phyloP scores from a whole-genome alignment of 2,113 vertebrate species.

The Tylochromis polylepis region DNA sequence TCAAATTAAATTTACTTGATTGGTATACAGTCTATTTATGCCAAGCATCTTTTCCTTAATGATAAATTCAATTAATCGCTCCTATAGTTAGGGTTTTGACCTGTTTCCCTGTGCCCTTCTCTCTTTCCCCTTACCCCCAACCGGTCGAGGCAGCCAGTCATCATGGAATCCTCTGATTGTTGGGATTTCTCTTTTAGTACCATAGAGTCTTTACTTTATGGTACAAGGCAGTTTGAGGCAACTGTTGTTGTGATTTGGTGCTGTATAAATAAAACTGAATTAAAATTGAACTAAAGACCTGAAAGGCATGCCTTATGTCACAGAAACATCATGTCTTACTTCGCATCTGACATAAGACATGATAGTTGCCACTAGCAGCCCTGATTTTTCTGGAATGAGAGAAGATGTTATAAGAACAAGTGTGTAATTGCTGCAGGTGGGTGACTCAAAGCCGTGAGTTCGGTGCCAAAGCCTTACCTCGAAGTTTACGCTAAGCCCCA shows the following conservation, averaged over 20 bases:
- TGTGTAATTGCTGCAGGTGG: background rate
- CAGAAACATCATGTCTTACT: background rate
- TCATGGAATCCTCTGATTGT: background rate
- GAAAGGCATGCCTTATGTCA: background rate
- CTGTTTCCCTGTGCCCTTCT: background rate
- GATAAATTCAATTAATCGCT: no score
- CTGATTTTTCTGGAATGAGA: background rate
- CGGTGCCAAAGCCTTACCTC: accelerated
- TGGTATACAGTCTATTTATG: no score
- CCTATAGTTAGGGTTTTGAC: no score
- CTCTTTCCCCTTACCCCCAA: background rate
- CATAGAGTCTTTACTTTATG: background rate
- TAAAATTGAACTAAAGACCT: background rate
- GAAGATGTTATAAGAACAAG: background rate
- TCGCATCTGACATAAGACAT: background rate
- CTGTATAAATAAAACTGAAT: background rate
- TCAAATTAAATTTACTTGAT: no score
- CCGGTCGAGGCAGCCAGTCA: accelerated
- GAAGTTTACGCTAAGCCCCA: background rate
- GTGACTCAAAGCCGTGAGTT: background rate
- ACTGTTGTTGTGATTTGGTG: background rate
- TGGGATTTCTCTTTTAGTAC: background rate
- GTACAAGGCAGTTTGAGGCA: background rate
- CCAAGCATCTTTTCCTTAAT: no score
- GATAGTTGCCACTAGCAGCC: background rate